These are phyloP conservation scores for Gallinago nigripennis DNA, from an alignment of 2,797 vertebrate genomes.

Conservation along the genomic window DNA sequence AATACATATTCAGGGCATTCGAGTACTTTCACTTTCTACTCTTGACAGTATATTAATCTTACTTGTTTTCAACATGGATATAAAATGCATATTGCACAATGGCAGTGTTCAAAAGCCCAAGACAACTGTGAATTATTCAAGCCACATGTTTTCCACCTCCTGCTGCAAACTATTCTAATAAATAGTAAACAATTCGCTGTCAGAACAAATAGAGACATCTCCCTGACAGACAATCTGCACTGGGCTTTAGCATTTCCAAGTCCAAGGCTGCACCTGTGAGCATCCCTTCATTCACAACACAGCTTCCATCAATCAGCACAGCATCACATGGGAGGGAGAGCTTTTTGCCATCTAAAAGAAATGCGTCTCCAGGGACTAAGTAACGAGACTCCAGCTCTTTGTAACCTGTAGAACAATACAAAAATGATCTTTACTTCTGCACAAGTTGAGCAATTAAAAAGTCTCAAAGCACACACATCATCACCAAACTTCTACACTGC, in stretches of 20 bases:
- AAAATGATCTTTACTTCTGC: not conserved
- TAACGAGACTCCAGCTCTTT: constrained; percentile 59
- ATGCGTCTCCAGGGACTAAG: constrained; percentile 66
- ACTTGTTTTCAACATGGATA: not conserved
- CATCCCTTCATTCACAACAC: constrained; percentile 75
- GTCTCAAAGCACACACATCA: not conserved
- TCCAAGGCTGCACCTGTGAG: constrained; percentile 66
- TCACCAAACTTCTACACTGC: not conserved
- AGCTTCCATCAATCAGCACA: constrained; percentile 69
- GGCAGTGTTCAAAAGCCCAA: not conserved
- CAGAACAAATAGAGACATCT: not conserved
- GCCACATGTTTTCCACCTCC: not conserved
- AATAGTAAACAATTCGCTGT: constrained; percentile 8
- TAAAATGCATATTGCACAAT: not conserved
- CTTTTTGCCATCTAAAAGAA: constrained; percentile 61
- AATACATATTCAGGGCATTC: not conserved
- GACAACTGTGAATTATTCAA: constrained; percentile 14
- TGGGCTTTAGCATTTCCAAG: not conserved
- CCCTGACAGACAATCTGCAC: not conserved
- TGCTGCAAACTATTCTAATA: constrained; percentile 23
- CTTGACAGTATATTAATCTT: constrained; percentile 6
- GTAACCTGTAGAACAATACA: constrained; percentile 17
- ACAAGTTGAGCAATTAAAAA: not conserved
- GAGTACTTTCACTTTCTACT: not conserved
- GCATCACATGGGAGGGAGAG: constrained; percentile 66